These are phyloP conservation scores for Ranitomeya variabilis DNA, from an alignment of 2,113 vertebrate genomes.

Conservation along the genomic window DNA sequence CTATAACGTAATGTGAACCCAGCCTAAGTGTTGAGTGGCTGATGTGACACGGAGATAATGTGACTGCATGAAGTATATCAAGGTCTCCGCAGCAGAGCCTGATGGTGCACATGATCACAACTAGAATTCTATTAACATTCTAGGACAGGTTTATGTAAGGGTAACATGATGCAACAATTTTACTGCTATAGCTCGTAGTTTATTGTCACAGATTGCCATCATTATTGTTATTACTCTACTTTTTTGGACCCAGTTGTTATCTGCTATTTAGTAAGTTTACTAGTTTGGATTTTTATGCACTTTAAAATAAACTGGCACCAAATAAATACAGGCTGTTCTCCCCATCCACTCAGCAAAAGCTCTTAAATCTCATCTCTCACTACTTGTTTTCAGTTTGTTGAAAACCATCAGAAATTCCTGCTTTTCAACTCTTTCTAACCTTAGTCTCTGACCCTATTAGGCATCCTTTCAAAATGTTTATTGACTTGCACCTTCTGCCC, in stretches of 20 bases:
- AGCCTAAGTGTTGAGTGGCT: too few species aligned
- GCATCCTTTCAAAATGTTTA: constrained; percentile 15
- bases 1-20: too few species aligned
- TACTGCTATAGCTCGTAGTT: too few species aligned
- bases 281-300: neutral
- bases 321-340: neutral
- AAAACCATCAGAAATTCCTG: constrained; percentile 26
- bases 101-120: too few species aligned
- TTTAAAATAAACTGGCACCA: neutral
- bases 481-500: constrained; percentile 1
- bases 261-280: neutral
- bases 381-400: neutral
- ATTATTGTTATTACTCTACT: neutral
- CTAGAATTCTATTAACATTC: too few species aligned
- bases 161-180: too few species aligned
- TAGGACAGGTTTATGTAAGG: too few species aligned
- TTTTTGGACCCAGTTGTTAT: neutral
- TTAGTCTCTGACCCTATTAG: constrained; percentile 9
- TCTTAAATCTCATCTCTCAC: neutral
- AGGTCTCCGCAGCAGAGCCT: too few species aligned
- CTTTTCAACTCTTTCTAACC: constrained; percentile 13
- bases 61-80: too few species aligned
- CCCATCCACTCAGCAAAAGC: neutral
- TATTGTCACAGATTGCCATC: neutral
- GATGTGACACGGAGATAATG: too few species aligned